phyloP scores from a whole-genome alignment of 2,797 vertebrate species.

The Parotocinclus haroldoi region DNA sequence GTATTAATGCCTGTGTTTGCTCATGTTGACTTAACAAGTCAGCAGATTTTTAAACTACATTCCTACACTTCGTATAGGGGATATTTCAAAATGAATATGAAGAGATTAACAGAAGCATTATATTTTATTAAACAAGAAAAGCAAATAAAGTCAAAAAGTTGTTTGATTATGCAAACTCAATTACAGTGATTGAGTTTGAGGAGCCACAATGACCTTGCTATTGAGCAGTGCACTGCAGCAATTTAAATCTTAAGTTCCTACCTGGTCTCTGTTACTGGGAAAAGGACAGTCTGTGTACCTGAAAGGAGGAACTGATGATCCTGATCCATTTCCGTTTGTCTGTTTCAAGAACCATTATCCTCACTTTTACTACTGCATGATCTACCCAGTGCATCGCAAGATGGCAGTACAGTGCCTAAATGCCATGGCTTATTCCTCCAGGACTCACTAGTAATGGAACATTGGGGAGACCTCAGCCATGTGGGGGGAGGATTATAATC shows the following conservation, averaged over 20 bases:
- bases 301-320: constrained; percentile 77
- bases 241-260: constrained; percentile 88
- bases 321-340: constrained; percentile 58
- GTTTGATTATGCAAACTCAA: no score
- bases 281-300: constrained; percentile 81
- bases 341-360: constrained; percentile 61
- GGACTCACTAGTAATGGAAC: constrained; percentile 75
- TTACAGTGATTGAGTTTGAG: no score
- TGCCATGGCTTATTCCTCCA: constrained; percentile 87
- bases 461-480: constrained; percentile 61
- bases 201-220: constrained; percentile 70
- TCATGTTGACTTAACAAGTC: not conserved
- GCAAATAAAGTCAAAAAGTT: no score
- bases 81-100: no score
- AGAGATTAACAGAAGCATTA: no score
- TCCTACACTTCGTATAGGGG: not conserved
- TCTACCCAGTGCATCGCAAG: constrained; percentile 90
- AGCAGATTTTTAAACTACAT: constrained; percentile 8
- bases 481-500: constrained; percentile 76
- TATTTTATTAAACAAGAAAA: no score
- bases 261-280: constrained; percentile 85
- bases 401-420: constrained; percentile 89
- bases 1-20: not conserved
- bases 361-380: constrained; percentile 75
- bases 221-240: constrained; percentile 84